Base-by-base conservation (phyloP, 2,797 vertebrate species). In the Enteromius treurensis region DNA sequence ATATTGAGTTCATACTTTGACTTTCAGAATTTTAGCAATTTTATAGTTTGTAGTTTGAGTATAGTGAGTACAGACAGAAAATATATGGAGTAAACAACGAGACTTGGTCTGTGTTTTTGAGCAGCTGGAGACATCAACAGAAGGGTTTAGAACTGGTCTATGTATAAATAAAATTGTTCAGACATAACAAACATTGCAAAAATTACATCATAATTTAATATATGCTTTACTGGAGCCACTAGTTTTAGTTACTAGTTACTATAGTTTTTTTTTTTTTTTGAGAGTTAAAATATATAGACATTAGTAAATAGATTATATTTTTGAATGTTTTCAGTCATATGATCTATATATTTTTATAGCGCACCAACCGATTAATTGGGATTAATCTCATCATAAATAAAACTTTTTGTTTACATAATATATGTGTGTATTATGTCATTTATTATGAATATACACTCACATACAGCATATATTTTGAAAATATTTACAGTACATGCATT, bases 1-100 rank as follows among this genome's bases (percentile, higher is more conserved):
- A 53, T 49, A 82, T 65, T 49, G 67, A 88, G 32, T 73, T 82
- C 11, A 69, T 64, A 21, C 76, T 47, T 64, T 65, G 19, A 78
- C 55, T 84, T 78, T n/a, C 71, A 42, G 37, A 60, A 17, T 69
- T 68, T 67, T 68, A 73, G 67, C 4, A 71, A 68, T 71, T 77
- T 45, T 62, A 60, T 37, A 37, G 34, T 55, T 55, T 55, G 67
- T 55, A 23, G 5, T 73, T 29, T 58, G 19, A 15, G 13, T 21
- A 19, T 74, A 58, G 45, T 10, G 21, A n/a, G 40, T 4, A 47
- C 5, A 69, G 15, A 58, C 34, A 70, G 49, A 34, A 65, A 34
- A 26, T 49, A 32, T 19, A 34, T 64, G 29, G 15, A 19, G 19
- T 77, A 64, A 64, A 78, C 26, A 49, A 42, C 4, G 58, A 29